Conservation (phyloP, 2,113 vertebrate species). For the Podarcis raffonei region DNA sequence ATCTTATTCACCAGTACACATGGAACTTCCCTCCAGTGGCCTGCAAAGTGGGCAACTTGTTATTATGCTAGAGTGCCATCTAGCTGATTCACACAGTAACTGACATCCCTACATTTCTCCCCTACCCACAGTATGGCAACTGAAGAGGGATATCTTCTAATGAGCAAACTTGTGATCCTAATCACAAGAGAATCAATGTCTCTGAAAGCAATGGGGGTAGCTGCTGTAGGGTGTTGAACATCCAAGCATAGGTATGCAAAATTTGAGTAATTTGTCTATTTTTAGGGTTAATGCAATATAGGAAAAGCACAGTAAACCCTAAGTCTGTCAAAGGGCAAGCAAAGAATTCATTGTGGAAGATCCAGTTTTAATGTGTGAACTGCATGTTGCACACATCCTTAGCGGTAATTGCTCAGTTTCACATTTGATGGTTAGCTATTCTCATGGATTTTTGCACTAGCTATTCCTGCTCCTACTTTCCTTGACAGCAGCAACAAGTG, state of each 20-base stretch:
- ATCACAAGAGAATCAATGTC: neutral
- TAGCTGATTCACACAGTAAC: conserved; percentile 6
- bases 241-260: neutral
- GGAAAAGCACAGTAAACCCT: neutral
- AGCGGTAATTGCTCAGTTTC: neutral
- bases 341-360: neutral
- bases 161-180: neutral
- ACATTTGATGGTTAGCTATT: neutral
- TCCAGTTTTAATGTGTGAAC: neutral
- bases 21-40: neutral
- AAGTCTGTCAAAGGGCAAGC: neutral
- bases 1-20: neutral
- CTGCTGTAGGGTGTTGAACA: neutral
- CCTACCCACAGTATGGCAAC: neutral
- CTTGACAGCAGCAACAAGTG: neutral
- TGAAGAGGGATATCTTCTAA: neutral
- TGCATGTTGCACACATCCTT: neutral
- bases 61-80: conserved; percentile 11
- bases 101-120: neutral
- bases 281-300: neutral
- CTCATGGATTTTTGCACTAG: neutral
- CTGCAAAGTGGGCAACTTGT: neutral
- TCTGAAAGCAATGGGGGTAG: neutral
- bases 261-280: neutral
- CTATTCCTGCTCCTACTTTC: neutral